Conservation (phyloP, 2,888 invertebrate genomes). For the Drosophila barbarae region DNA sequence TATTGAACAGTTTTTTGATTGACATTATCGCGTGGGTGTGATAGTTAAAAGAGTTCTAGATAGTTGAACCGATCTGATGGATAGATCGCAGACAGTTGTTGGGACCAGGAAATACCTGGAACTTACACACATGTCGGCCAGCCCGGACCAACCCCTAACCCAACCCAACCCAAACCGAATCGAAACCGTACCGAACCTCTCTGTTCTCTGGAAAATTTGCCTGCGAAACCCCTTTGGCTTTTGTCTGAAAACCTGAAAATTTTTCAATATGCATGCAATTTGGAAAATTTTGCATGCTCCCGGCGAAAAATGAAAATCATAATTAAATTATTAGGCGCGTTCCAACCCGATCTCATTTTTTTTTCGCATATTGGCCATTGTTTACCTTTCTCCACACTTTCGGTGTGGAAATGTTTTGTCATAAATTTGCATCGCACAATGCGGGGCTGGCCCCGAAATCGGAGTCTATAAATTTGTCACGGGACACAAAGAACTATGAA, state of each 20-base stretch:
- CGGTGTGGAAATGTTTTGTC: conserved; percentile 67
- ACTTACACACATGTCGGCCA: conserved; percentile 8
- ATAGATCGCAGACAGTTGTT: conserved; percentile 52
- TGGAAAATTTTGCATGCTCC: conserved; percentile 61
- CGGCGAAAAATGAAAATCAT: conserved; percentile 48
- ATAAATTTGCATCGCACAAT: conserved; percentile 72
- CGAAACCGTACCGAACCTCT: conserved; percentile 9
- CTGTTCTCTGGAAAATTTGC: conserved; percentile 36
- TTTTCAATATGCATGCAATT: conserved; percentile 58
- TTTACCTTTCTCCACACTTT: conserved; percentile 61
- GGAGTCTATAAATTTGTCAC: conserved; percentile 46
- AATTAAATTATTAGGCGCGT: conserved; percentile 71
- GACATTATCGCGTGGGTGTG: conserved; percentile 74
- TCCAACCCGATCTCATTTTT: conserved; percentile 45
- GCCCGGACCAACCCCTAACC: conserved; percentile 20
- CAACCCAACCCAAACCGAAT: conserved; percentile 11
- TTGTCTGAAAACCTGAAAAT: conserved; percentile 13
- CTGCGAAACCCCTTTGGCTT: conserved; percentile 44
- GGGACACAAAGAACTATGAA: conserved; percentile 19
- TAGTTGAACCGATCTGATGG: conserved; percentile 22
- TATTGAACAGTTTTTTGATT: conserved; percentile 70
- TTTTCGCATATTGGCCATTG: conserved; percentile 41
- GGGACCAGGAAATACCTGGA: conserved; percentile 32
- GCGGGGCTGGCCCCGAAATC: conserved; percentile 28
- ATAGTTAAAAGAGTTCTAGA: conserved; percentile 38